Conservation (phyloP, 1,140 invertebrate genomes). For the Drosophila subobscura region DNA sequence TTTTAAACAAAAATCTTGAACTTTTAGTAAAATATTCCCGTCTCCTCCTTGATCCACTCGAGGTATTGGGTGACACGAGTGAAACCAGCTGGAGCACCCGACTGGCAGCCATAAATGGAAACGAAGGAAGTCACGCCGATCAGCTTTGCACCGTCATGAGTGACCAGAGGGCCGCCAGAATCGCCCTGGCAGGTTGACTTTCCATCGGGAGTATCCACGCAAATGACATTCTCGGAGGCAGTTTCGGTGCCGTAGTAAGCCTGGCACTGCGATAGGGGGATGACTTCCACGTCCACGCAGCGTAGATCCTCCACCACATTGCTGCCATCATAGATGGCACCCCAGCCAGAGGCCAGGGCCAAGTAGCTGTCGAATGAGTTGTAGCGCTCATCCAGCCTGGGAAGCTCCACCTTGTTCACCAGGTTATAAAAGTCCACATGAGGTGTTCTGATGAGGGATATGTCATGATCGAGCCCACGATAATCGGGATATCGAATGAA, state of each 20-base stretch:
- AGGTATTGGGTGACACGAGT: conserved; percentile 84
- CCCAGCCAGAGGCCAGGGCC: conserved; percentile 59
- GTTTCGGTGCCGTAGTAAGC: conserved; percentile 39
- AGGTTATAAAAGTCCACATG: conserved; percentile 52
- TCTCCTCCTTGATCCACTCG: conserved; percentile 85
- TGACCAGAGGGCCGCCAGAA: conserved; percentile 62
- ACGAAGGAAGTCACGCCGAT: conserved; percentile 85
- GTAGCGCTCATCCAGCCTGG: conserved; percentile 50
- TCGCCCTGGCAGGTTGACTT: conserved; percentile 65
- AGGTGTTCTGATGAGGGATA: conserved; percentile 48
- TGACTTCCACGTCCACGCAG: conserved; percentile 30
- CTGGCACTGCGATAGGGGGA: conserved; percentile 34
- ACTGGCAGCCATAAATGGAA: conserved; percentile 84
- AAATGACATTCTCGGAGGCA: conserved; percentile 45
- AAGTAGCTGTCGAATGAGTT: conserved; percentile 38
- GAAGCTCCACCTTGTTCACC: conserved; percentile 60
- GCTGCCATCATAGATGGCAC: conserved; percentile 52
- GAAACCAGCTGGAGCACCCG: conserved; percentile 85
- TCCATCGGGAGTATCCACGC: conserved; percentile 48
- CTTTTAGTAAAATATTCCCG: conserved; percentile 81
- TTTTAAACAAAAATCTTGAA: background rate
- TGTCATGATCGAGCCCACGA: conserved; percentile 25
- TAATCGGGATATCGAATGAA: conserved; percentile 43
- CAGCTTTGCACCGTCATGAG: conserved; percentile 45
- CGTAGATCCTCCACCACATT: conserved; percentile 42